Evolutionary conservation across 2,797 vertebrate genomes (phyloP).

Genomic region (Pipistrellus pygmaeus): DNA sequence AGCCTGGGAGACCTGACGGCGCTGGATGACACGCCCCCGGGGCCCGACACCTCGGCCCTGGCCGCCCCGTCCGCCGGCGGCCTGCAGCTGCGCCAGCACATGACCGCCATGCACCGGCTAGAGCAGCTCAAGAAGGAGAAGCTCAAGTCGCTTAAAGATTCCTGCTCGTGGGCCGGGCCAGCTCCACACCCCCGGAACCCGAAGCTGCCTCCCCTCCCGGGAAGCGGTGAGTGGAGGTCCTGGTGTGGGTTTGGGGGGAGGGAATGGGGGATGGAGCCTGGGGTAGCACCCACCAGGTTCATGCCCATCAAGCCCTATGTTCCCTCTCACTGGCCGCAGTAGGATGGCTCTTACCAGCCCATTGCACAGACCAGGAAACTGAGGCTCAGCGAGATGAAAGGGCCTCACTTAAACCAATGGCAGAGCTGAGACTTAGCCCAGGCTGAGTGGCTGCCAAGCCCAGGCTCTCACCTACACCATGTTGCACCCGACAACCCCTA

Average conservation of each 20-base stretch:
- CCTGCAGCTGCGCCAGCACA: constrained; percentile 95
- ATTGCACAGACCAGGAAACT: not conserved
- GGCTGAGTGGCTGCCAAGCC: not conserved
- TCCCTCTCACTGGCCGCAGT: not conserved
- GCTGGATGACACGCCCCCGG: constrained; percentile 92
- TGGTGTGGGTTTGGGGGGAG: fast-evolving
- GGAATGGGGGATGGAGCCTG: not conserved
- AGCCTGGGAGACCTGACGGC: constrained; percentile 97
- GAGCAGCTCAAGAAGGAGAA: constrained; percentile 99
- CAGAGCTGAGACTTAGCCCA: not conserved
- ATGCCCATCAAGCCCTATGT: not conserved
- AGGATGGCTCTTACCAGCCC: not conserved
- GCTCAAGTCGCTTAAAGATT: constrained; percentile 95
- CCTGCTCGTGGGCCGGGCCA: constrained; percentile 94
- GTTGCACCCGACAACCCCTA: not conserved
- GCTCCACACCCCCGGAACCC: constrained; percentile 92
- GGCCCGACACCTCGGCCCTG: constrained; percentile 94
- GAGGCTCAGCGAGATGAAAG: not conserved
- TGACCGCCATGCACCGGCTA: constrained; percentile 93
- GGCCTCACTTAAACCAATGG: not conserved
- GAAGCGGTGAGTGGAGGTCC: constrained; percentile 91
- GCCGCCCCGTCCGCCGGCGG: constrained; percentile 91
- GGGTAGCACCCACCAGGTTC: not conserved
- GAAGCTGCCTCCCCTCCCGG: constrained; percentile 97
- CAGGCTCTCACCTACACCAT: not conserved